phyloP scores from a whole-genome alignment of 2,113 vertebrate species.

The Merops nubicus region DNA sequence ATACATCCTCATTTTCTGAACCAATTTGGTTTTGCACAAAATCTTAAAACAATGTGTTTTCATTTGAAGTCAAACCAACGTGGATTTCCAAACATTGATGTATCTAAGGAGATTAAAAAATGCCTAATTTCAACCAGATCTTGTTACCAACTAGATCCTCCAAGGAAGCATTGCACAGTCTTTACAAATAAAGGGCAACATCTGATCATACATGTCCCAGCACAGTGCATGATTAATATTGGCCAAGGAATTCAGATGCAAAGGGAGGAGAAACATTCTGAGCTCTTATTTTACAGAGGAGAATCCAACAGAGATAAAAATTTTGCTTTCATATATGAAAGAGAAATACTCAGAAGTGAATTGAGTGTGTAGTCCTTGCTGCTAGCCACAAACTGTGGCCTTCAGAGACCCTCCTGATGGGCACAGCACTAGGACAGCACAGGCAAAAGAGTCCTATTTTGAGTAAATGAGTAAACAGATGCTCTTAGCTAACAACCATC shows the following conservation, averaged over 20 bases:
- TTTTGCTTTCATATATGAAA: not conserved
- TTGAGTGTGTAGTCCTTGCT: not conserved
- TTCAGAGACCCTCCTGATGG: not conserved
- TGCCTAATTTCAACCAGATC: not conserved
- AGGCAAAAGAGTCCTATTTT: not conserved
- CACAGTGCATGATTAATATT: not conserved
- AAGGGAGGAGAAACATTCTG: not conserved
- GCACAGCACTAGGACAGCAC: not conserved
- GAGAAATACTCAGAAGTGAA: not conserved
- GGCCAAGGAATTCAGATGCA: not conserved
- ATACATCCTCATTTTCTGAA: not conserved
- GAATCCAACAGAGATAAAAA: not conserved
- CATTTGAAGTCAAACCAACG: not conserved
- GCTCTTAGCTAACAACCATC: not conserved
- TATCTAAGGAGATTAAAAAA: not conserved
- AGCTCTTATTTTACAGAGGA: not conserved
- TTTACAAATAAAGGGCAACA: not conserved
- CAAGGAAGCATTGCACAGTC: not conserved
- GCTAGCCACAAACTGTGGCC: not conserved
- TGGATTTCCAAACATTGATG: not conserved
- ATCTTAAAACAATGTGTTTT: not conserved
- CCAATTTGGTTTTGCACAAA: not conserved
- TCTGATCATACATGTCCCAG: conserved; percentile 6
- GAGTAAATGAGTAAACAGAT: not conserved
- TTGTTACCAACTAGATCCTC: not conserved